Percentiles rank a stretch among this genome's conserved stretches.
phyloP scores from a whole-genome alignment of 2,113 vertebrate genomes.

The Lepisosteus oculatus region DNA sequence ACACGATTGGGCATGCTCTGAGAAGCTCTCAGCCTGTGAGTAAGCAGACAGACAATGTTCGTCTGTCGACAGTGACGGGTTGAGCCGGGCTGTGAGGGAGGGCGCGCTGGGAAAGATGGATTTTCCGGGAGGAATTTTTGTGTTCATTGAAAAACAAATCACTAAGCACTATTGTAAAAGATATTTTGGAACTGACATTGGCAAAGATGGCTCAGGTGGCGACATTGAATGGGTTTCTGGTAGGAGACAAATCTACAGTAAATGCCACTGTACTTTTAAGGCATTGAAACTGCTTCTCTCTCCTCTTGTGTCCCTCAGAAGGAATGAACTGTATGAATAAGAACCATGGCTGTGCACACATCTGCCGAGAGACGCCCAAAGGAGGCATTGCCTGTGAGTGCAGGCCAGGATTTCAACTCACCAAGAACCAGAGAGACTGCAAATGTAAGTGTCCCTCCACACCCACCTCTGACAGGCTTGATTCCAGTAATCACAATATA shows the following conservation, averaged over 20 bases:
- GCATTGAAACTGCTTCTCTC: neutral
- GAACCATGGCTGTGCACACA: slow-evolving; percentile 96
- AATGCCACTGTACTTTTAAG: neutral
- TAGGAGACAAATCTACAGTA: neutral
- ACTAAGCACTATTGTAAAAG: neutral
- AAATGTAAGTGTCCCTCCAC: slow-evolving; percentile 75
- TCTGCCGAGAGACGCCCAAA: slow-evolving; percentile 91
- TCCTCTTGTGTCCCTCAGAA: slow-evolving; percentile 61
- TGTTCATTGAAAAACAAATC: neutral
- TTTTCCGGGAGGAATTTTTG: slow-evolving; percentile 8
- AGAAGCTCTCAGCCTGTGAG: slow-evolving; percentile 24
- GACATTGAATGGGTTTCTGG: neutral
- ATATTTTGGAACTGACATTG: neutral
- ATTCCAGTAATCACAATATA: no score
- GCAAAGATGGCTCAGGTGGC: neutral
- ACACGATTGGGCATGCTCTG: slow-evolving; percentile 44
- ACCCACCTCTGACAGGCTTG: no score
- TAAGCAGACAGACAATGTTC: slow-evolving; percentile 33
- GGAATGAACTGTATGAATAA: slow-evolving; percentile 97
- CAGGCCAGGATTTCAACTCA: slow-evolving; percentile 94
- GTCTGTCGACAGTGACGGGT: slow-evolving; percentile 47
- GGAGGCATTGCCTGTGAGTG: slow-evolving; percentile 94
- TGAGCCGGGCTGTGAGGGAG: neutral
- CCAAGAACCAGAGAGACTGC: slow-evolving; percentile 93
- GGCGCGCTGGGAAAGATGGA: neutral